Percentiles rank a stretch among this genome's conserved stretches.
Evolutionary conservation across 2,888 invertebrate genomes (phyloP).

Genomic region (Drosophila histrio): DNA sequence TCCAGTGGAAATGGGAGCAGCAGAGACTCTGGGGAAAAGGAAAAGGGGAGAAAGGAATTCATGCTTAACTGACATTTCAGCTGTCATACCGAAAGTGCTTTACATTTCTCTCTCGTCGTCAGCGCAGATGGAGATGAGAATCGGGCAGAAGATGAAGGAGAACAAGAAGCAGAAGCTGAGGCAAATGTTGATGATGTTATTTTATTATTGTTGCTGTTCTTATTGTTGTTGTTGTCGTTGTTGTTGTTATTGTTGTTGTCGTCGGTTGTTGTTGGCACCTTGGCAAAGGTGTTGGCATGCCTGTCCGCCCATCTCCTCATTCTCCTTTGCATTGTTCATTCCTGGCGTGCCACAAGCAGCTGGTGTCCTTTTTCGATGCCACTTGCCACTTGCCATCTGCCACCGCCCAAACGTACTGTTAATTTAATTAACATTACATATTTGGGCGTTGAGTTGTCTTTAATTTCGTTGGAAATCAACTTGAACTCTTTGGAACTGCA

Average conservation of each 20-base stretch:
- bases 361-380: slow-evolving; percentile 56
- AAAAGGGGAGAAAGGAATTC: slow-evolving; percentile 41
- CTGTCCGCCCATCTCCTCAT: neutral
- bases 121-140: slow-evolving; percentile 31
- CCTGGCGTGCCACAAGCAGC: slow-evolving; percentile 73
- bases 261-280: slow-evolving; percentile 35
- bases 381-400: slow-evolving; percentile 3
- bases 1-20: neutral
- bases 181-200: slow-evolving; percentile 53
- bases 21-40: neutral
- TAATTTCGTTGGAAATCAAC: slow-evolving; percentile 14
- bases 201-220: slow-evolving; percentile 30
- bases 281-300: slow-evolving; percentile 55
- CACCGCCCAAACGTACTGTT: slow-evolving; percentile 21
- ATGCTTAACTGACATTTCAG: slow-evolving; percentile 78
- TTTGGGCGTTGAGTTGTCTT: slow-evolving; percentile 34
- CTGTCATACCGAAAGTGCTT: slow-evolving; percentile 79
- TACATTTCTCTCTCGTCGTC: slow-evolving; percentile 64
- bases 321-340: slow-evolving; percentile 46
- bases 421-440: slow-evolving; percentile 70
- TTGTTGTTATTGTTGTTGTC: slow-evolving; percentile 18
- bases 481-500: slow-evolving; percentile 10
- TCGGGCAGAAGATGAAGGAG: slow-evolving; percentile 12
- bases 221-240: slow-evolving; percentile 5
- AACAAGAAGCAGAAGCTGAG: slow-evolving; percentile 4